Percentiles rank a stretch among this genome's conserved stretches.
These are phyloP conservation scores for Carcinoscorpius rotundicauda DNA, from an alignment of 1,140 invertebrate species.

Conservation along the genomic window DNA sequence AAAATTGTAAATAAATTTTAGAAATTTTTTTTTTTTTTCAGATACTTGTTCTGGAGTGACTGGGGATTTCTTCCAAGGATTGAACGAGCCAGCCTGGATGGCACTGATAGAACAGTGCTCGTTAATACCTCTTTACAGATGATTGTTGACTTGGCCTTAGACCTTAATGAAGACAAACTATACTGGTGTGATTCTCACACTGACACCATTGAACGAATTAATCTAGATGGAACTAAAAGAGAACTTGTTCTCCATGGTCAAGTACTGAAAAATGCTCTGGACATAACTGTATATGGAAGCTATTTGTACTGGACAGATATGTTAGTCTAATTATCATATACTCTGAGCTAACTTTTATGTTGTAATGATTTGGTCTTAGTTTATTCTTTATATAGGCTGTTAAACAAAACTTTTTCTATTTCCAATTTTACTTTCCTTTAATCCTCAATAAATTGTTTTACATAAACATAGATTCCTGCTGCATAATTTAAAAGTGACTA, in stretches of 20 bases:
- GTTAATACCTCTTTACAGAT: constrained; percentile 32
- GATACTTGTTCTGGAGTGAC: constrained; percentile 39
- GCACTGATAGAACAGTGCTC: constrained; percentile 34
- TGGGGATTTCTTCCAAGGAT: constrained; percentile 36
- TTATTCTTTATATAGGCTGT: too few relatives aligned
- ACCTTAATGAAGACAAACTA: constrained; percentile 30
- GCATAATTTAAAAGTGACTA: too few relatives aligned
- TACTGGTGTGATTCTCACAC: constrained; percentile 36
- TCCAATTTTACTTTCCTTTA: too few relatives aligned
- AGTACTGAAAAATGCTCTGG: constrained; percentile 29
- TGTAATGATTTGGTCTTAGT: too few relatives aligned
- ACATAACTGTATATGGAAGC: constrained; percentile 38
- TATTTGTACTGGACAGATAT: constrained; percentile 45
- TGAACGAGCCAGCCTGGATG: constrained; percentile 38
- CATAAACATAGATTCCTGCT: too few relatives aligned
- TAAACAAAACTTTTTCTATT: too few relatives aligned
- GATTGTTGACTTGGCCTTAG: constrained; percentile 34
- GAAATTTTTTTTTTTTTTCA: constrained; percentile 11
- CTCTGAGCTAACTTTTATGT: too few relatives aligned
- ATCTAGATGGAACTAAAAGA: constrained; percentile 49
- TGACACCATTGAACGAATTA: constrained; percentile 41
- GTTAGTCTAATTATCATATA: constrained; percentile 29
- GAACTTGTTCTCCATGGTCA: constrained; percentile 57
- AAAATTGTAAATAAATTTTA: neutral
- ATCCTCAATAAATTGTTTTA: too few relatives aligned